Evolutionary conservation across 2,797 vertebrate genomes (phyloP).

Genomic region (Pseudomugil gertrudae): DNA sequence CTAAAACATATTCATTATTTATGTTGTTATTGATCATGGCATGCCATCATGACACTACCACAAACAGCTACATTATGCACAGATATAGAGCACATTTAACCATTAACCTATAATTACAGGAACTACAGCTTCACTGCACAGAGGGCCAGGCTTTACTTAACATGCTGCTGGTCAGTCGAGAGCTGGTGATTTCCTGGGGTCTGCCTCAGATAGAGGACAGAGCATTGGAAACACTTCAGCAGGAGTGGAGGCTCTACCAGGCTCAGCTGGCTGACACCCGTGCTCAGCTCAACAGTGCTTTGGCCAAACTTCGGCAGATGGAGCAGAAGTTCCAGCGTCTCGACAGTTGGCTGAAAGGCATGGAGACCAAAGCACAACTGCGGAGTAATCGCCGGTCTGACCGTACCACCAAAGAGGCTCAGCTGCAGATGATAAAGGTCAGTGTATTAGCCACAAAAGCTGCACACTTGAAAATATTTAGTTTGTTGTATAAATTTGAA

Average conservation of each 20-base stretch:
- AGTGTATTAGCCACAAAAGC: constrained; percentile 2
- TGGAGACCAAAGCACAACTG: constrained; percentile 87
- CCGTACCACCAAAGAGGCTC: constrained; percentile 87
- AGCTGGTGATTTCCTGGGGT: constrained; percentile 88
- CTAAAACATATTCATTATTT: constrained; percentile 12
- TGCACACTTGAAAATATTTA: neutral
- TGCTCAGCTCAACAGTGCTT: constrained; percentile 84
- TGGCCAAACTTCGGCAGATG: constrained; percentile 89
- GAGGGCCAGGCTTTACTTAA: constrained; percentile 92
- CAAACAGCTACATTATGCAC: too few relatives aligned
- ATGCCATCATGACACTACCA: neutral
- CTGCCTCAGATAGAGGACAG: constrained; percentile 91
- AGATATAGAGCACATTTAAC: neutral
- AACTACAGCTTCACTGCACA: constrained; percentile 89
- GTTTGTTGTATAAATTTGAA: neutral
- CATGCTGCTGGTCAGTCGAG: constrained; percentile 84
- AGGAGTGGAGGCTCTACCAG: constrained; percentile 94
- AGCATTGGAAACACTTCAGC: constrained; percentile 86
- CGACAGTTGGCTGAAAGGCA: constrained; percentile 89
- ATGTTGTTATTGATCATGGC: neutral
- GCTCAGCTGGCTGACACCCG: constrained; percentile 86
- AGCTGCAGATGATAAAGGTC: constrained; percentile 92
- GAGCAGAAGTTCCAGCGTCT: constrained; percentile 91
- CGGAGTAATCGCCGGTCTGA: constrained; percentile 84
- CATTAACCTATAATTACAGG: constrained; percentile 74